These are phyloP conservation scores for Operophtera brumata DNA, from an alignment of 2,888 invertebrate genomes.

Conservation along the genomic window DNA sequence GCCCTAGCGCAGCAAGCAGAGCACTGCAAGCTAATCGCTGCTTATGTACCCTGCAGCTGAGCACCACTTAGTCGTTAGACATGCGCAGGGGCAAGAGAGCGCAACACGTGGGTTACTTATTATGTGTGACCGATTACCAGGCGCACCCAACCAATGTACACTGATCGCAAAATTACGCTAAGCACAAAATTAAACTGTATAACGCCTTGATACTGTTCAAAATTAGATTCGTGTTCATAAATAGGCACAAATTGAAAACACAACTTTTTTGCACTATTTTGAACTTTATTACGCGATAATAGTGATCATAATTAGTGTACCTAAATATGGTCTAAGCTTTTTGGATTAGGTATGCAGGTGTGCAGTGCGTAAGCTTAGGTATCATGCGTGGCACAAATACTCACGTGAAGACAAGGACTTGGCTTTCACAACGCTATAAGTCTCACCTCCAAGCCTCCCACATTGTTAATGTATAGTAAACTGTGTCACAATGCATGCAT, in stretches of 20 bases:
- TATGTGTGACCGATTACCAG: slow-evolving; percentile 27
- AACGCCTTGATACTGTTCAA: too few species aligned
- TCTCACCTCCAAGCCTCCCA: slow-evolving; percentile 13
- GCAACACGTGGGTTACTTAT: slow-evolving; percentile 29
- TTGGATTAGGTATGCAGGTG: slow-evolving; percentile 16
- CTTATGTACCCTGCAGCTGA: slow-evolving; percentile 15
- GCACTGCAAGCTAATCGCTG: slow-evolving; percentile 16
- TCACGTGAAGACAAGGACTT: slow-evolving; percentile 31
- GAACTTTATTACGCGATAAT: too few species aligned
- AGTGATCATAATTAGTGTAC: too few species aligned
- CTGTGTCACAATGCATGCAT: slow-evolving; percentile 1
- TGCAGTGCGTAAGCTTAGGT: slow-evolving; percentile 14
- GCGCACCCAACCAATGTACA: slow-evolving; percentile 26
- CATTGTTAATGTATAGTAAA: slow-evolving; percentile 11
- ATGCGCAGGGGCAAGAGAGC: slow-evolving; percentile 33
- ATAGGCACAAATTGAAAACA: too few species aligned
- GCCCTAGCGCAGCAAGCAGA: too few species aligned
- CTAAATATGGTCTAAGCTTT: not conserved
- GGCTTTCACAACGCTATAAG: slow-evolving; percentile 24
- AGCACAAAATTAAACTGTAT: slow-evolving; percentile 2
- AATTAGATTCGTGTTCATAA: too few species aligned
- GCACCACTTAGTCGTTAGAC: slow-evolving; percentile 17
- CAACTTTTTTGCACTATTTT: too few species aligned
- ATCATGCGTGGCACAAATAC: slow-evolving; percentile 20
- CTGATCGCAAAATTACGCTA: not conserved